Percentiles rank a stretch among this genome's conserved stretches.
These are phyloP conservation scores for Cremastinae sp. DNA, from an alignment of 2,888 invertebrate species.

Conservation along the genomic window DNA sequence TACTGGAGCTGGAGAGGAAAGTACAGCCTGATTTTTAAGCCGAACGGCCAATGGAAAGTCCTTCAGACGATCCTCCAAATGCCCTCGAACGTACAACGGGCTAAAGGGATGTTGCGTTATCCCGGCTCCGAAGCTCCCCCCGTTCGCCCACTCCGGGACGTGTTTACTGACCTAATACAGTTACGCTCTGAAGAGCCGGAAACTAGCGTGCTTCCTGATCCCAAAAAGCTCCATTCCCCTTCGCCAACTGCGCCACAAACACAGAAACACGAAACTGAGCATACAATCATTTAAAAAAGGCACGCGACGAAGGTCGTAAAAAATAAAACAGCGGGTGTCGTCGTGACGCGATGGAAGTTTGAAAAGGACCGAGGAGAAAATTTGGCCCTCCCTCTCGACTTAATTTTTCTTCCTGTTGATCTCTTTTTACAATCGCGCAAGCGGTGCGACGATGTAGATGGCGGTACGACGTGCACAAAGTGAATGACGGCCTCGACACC, in stretches of 20 bases:
- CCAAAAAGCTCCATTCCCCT: conserved; percentile 26
- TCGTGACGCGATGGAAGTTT: too few relatives aligned
- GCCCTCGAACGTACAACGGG: conserved; percentile 24
- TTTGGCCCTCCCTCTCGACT: too few relatives aligned
- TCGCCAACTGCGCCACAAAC: too few relatives aligned
- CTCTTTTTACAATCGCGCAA: neutral
- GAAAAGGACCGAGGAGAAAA: too few relatives aligned
- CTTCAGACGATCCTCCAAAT: conserved; percentile 43
- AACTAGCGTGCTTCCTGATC: conserved; percentile 59
- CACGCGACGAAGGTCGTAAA: too few relatives aligned
- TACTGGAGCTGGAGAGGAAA: conserved; percentile 11
- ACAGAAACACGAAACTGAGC: too few relatives aligned
- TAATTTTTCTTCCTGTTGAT: too few relatives aligned
- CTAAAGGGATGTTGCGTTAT: conserved; percentile 34
- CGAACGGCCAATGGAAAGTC: conserved; percentile 14
- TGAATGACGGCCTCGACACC: conserved; percentile 43
- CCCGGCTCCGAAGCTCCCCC: conserved; percentile 36
- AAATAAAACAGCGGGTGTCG: too few relatives aligned
- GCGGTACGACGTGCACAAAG: conserved; percentile 38
- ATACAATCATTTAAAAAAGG: too few relatives aligned
- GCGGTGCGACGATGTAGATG: neutral
- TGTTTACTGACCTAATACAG: conserved; percentile 69
- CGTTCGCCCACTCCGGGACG: conserved; percentile 56
- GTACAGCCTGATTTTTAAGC: conserved; percentile 21
- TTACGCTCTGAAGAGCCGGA: conserved; percentile 56